Evolutionary conservation across 2,797 vertebrate genomes (phyloP), one percentile per base, ranked within the genome.

Genomic region (Stomatorhinus walkeri): DNA sequence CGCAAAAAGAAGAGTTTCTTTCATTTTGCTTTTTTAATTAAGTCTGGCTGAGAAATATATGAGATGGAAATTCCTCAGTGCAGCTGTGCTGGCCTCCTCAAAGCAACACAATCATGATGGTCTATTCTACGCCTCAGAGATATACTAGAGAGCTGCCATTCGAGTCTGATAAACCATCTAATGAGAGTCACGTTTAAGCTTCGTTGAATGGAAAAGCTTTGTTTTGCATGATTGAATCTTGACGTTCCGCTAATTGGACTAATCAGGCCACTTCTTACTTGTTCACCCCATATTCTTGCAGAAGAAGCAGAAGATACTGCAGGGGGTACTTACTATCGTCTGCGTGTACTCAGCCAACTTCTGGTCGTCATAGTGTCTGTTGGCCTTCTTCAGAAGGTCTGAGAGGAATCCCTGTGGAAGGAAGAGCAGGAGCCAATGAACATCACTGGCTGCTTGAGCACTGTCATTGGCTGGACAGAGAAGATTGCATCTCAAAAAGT

Each of bases 271-370:
- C 14, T 40, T 36, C 36, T 40, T 36, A 2, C 28, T 1, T 2
- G 12, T 76, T 6, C 36, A n/a, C 36, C 32, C 72, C 36, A n/a
- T n/a, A 19, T 79, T 7, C 36, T 40, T 79, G 72, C 36, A 7
- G 72, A 79, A 40, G 72, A n/a, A n/a, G 36, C 36, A 40, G 32
- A 79, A 79, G 40, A n/a, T 79, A 9, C 72, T 43, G 36, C 28
- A 1, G 40, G 14, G 1, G 54, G 81, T 49, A 94, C 98, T 97
- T 92, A 99, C 98, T 7, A 99, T 99, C 61, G 98, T 99, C 91
- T 98, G 96, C 0, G 97, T 99, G 93, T 99, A 99, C 91, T 99
- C 98, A 12, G 96, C 96, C 89, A 99, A 96, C 94, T 98, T 98
- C 92, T 97, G 95, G 61, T 98, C 98, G 0, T 98, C 97, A 0